Base-by-base conservation (phyloP, 2,797 vertebrate genomes). In the Spinus olivaceus region DNA sequence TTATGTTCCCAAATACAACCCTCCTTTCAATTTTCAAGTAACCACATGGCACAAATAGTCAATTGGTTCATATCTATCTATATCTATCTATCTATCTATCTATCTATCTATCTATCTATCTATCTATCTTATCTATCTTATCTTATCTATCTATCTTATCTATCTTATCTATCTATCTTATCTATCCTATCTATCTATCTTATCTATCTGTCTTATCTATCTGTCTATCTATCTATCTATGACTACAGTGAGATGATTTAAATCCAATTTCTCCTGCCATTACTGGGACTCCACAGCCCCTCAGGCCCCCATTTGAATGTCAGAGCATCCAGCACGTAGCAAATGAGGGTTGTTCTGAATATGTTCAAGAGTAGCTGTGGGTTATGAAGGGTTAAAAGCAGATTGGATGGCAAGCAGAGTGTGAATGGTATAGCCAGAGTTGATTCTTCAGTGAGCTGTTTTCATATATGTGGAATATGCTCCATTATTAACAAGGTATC, bases 121-220 rank as follows among this genome's bases (percentile, higher is more conserved):
- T 39, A 1, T 37, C 35, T 37, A 37, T 37, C 35, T 10, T 37
- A 37, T 37, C 35, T 37, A 37, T 37, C 35, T 37, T 10, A 37
- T 37, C 35, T 16, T 46, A 1, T 14, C 46, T 47, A 12, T 67
- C 21, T 3, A 1, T 18, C 4, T 3, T 16, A 6, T 17, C 10
- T 14, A 1, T 16, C 46, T n/a, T 47, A 14, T 67, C 21, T 3
- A 1, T 18, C 4, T 3, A 1, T 16, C 3, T n/a, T 16, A 6
- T 17, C 10, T 39, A 1, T 37, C n/a, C 46, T 47, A 15, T 67
- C 21, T 3, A 1, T 18, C 4, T 3, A 35, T 35, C 35, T n/a
- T 35, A 35, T 35, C 46, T 47, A 15, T 67, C 21, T 3, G 1
- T 18, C 4, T 3, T 14, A 1, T 18, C 3, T 16, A 6, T 17